Conservation (phyloP, 1,140 invertebrate genomes). For the Pseudomyrmex cubaensis region DNA sequence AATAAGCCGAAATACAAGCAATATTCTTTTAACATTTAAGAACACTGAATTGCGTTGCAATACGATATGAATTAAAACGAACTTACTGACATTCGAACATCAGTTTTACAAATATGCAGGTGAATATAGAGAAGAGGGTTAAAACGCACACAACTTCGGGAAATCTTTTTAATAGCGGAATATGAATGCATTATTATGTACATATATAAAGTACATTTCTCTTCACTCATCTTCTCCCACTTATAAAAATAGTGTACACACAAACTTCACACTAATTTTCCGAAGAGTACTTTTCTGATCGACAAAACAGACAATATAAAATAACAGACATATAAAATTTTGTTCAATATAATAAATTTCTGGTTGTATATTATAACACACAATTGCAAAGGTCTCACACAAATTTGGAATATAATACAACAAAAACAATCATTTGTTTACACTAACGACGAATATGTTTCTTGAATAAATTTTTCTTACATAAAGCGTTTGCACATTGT, state of each 20-base stretch:
- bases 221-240: background rate
- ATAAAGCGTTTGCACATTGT: background rate
- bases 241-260: slow-evolving; percentile 3
- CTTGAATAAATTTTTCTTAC: slow-evolving; percentile 24
- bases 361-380: background rate
- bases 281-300: background rate
- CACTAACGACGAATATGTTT: background rate
- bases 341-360: background rate
- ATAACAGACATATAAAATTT: background rate
- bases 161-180: background rate
- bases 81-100: slow-evolving; percentile 26
- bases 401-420: slow-evolving; percentile 7
- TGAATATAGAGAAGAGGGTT: background rate
- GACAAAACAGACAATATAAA: slow-evolving; percentile 16
- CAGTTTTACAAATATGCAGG: slow-evolving; percentile 8
- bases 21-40: background rate
- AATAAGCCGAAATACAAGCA: background rate
- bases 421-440: slow-evolving; percentile 16
- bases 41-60: background rate
- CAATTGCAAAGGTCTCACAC: background rate
- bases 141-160: slow-evolving; percentile 9
- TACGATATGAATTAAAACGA: background rate
- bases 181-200: background rate
- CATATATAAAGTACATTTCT: background rate
- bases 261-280: background rate